Evolutionary conservation across 2,113 vertebrate genomes (phyloP), one percentile per base, ranked within the genome.

Genomic region (Orthonyx spaldingii): DNA sequence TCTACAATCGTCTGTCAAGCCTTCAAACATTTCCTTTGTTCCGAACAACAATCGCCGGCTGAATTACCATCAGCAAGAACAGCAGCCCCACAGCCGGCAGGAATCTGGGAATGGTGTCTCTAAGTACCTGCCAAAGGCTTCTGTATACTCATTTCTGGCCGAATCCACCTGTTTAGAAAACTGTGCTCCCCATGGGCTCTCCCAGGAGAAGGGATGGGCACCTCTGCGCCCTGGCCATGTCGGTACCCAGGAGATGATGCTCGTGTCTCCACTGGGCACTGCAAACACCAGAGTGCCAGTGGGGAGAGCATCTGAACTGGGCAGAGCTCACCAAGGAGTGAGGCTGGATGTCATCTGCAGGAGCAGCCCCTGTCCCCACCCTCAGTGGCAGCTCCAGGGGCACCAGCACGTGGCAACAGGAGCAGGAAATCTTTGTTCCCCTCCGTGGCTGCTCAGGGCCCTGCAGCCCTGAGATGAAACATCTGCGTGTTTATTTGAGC

Each of bases 171-270:
- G 13, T 11, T 11, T 14, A 52, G 27, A 11, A 21, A 21, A 6
- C 7, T 4, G 0, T 23, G 27, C 27, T 2, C 41, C 12, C 5
- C 30, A 0, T 3, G 3, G 42, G 30, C 33, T 44, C 30, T 30
- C 23, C 53, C 49, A 4, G 60, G 37, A 52, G 61, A 16, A 22
- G 39, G 21, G 9, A 2, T 26, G 26, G 56, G n/a, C 32, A 16
- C 24, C 44, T 24, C 61, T 11, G 18, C 6, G 28, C 21, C 0
- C 0, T 5, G 41, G 37, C 32, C 4, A 0, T 18, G 7, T 1
- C 5, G 42, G 9, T 5, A 6, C 13, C 55, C 46, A 15, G 64
- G 56, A 8, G 85, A 72, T 20, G 42, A 65, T 28, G 1, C 7
- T 37, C 4, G 0, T 3, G 14, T 23, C 55, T 26, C 60, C 50